phyloP scores from a whole-genome alignment of 2,113 vertebrate genomes.

The Lathamus discolor region DNA sequence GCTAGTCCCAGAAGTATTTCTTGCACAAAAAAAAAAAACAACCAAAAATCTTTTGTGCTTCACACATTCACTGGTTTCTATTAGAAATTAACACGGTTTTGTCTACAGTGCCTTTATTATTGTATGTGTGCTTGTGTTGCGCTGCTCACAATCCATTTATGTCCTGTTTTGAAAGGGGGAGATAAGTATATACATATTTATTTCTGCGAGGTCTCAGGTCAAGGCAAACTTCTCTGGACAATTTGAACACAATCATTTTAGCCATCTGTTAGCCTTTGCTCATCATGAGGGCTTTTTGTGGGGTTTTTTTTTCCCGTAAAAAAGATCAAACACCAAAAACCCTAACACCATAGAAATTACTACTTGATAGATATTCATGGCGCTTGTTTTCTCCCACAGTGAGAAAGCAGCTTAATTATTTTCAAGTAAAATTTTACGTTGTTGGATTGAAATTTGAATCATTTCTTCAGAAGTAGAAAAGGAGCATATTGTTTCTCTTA shows the following conservation, averaged over 20 bases:
- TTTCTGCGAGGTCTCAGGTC: neutral
- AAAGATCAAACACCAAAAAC: neutral
- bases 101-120: neutral
- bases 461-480: slow-evolving; percentile 14
- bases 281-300: neutral
- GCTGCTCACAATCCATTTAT: neutral
- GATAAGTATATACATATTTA: neutral
- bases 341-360: neutral
- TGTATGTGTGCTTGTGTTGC: neutral
- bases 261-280: neutral
- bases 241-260: neutral
- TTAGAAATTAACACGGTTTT: neutral
- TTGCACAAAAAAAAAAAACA: neutral
- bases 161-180: neutral
- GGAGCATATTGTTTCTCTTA: slow-evolving; percentile 36
- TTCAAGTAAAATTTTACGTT: slow-evolving; percentile 4
- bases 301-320: neutral
- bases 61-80: neutral
- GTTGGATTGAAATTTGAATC: slow-evolving; percentile 13
- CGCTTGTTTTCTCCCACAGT: neutral
- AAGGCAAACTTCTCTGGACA: neutral
- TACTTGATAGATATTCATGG: neutral
- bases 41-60: neutral
- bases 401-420: slow-evolving; percentile 13
- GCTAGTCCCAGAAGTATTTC: neutral